These are phyloP conservation scores for Petrolisthes cinctipes DNA, from an alignment of 2,888 invertebrate species.

Conservation along the genomic window DNA sequence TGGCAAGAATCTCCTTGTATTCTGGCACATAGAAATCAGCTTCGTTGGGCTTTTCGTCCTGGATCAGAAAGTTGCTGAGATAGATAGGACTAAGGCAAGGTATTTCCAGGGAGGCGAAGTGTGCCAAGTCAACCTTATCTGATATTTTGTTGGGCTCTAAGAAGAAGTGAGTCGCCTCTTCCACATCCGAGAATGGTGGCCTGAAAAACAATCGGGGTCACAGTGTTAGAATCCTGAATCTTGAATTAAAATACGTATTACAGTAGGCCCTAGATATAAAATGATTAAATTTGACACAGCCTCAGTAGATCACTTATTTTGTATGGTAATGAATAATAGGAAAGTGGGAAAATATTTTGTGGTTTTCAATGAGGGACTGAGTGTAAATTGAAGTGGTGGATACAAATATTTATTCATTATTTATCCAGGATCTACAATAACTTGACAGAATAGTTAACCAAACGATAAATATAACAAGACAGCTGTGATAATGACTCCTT, in stretches of 20 bases:
- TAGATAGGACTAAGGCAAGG: constrained; percentile 78
- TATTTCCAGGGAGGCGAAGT: constrained; percentile 46
- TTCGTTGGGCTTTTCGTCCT: constrained; percentile 52
- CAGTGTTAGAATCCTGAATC: neutral
- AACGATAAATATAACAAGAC: too few species aligned
- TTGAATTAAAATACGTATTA: neutral
- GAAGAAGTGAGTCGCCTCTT: constrained; percentile 80
- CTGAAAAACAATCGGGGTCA: constrained; percentile 14
- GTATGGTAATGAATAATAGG: too few species aligned
- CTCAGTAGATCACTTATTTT: too few species aligned
- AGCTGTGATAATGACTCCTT: too few species aligned
- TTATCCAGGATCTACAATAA: neutral
- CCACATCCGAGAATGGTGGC: constrained; percentile 74
- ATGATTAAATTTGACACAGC: neutral
- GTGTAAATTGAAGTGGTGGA: too few species aligned
- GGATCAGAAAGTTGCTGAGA: constrained; percentile 75
- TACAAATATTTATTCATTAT: neutral
- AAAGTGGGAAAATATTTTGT: too few species aligned
- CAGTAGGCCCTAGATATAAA: neutral
- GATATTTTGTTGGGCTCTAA: constrained; percentile 73
- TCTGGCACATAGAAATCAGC: constrained; percentile 57
- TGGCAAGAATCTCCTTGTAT: constrained; percentile 54
- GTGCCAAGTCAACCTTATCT: constrained; percentile 55
- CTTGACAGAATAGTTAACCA: too few species aligned
- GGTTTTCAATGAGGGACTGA: too few species aligned